Percentiles rank a stretch among this genome's conserved stretches.
Evolutionary conservation across 2,113 vertebrate genomes (phyloP).

Genomic region (Rhynchopsitta pachyrhyncha): DNA sequence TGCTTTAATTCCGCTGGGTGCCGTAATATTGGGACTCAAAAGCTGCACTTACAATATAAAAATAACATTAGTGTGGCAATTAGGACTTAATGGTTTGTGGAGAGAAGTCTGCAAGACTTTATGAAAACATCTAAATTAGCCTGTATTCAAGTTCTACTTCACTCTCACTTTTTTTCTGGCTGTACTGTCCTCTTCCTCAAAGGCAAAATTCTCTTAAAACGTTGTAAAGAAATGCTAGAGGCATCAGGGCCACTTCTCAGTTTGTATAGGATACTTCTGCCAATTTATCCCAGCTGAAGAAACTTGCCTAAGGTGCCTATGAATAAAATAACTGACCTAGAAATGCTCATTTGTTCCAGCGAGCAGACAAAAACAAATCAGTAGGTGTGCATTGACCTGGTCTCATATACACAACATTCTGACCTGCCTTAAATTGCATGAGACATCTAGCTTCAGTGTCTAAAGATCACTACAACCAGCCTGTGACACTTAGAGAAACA

Average conservation of each 20-base stretch:
- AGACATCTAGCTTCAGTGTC: neutral
- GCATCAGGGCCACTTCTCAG: neutral
- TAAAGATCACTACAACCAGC: neutral
- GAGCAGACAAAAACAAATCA: neutral
- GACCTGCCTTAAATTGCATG: neutral
- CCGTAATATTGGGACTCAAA: neutral
- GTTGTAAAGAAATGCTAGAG: neutral
- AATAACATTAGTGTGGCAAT: conserved; percentile 70
- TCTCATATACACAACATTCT: neutral
- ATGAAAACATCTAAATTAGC: conserved; percentile 53
- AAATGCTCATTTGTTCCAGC: neutral
- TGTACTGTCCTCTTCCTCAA: neutral
- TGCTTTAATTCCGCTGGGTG: conserved; percentile 51
- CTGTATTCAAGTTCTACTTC: conserved; percentile 12
- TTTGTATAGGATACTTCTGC: neutral
- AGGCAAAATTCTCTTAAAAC: neutral
- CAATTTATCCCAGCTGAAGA: neutral
- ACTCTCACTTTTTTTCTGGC: neutral
- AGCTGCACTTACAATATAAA: conserved; percentile 57
- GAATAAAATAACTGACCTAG: neutral
- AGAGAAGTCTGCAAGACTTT: conserved; percentile 51
- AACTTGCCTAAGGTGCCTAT: neutral
- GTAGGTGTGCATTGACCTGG: neutral
- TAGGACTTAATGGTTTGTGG: conserved; percentile 61
- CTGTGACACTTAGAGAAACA: neutral